Evolutionary conservation across 1,140 invertebrate genomes (phyloP), one percentile per base, ranked within the genome.

Genomic region (Drosophila pandora): DNA sequence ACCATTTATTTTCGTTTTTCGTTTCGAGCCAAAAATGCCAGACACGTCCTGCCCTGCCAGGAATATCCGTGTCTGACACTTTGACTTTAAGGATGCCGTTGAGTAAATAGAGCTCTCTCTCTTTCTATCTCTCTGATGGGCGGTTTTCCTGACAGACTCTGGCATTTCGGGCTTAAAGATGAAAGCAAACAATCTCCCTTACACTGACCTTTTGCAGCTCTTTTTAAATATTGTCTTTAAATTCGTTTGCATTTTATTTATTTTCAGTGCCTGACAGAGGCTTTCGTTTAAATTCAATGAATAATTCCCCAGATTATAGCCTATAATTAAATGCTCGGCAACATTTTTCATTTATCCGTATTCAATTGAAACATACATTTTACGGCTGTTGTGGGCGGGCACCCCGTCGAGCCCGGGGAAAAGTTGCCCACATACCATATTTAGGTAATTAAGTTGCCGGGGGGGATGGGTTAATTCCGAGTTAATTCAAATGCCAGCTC

Each of bases 401-500:
- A 10, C 17, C 50, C 50, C 43, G 21, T 17, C 41, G 61, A 39
- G 32, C 39, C 13, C 10, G 39, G 22, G 70, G 48, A 54, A 61
- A 72, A 53, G 70, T 49, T 49, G 23, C 30, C 30, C n/a, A 74
- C 60, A 74, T 64, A 47, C 25, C 60, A 74, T 74, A 47, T 81
- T 80, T 76, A 45, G 72, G 57, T 62, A 76, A 69, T 81, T 65
- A 58, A 59, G 39, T 17, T 61, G 21, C 23, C 43, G 37, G 6
- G 32, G 57, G 8, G n/a, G 3, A 1, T 9, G 21, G 7, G 13
- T 62, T 83, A 60, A 37, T 12, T 10, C 52, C 47, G 76, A 59
- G 73, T 73, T 67, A 63, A 81, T 75, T 87, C 61, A 54, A 87
- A 74, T 57, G 59, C 68, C 67, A 65, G 61, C 48, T 43, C 47